Conservation (phyloP, 2,888 invertebrate species). For the Ommatoiulus sabulosus region DNA sequence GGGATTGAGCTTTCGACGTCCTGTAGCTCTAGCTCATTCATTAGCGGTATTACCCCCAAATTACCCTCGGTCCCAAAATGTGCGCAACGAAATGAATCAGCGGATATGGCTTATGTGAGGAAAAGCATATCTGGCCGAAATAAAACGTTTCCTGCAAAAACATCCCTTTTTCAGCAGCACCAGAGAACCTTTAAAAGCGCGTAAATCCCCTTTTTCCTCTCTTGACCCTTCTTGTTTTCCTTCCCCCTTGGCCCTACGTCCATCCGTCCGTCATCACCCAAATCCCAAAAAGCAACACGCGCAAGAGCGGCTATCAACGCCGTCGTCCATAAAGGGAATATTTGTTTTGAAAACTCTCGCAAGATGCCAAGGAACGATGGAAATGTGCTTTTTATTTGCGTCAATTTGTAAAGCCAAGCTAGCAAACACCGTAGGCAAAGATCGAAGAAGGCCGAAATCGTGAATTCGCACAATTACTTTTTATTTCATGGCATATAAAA, state of each 20-base stretch:
- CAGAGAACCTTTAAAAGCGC: neutral
- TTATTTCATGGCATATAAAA: neutral
- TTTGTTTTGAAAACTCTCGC: neutral
- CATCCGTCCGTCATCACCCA: slow-evolving; percentile 9
- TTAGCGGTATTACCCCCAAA: slow-evolving; percentile 15
- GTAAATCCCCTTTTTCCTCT: neutral
- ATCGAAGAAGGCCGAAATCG: neutral
- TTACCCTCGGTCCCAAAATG: neutral
- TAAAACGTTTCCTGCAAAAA: slow-evolving; percentile 17
- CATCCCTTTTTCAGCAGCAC: slow-evolving; percentile 14
- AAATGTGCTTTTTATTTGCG: neutral
- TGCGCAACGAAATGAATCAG: neutral
- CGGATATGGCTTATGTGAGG: neutral
- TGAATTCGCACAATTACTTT: slow-evolving; percentile 1
- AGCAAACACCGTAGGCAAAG: neutral
- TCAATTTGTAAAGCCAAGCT: neutral
- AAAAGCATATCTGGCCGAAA: neutral
- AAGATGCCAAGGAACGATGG: neutral
- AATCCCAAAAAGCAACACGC: slow-evolving; percentile 3
- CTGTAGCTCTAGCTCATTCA: slow-evolving; percentile 5
- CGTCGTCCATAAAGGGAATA: neutral
- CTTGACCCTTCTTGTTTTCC: neutral
- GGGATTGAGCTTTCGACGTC: neutral
- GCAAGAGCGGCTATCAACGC: neutral
- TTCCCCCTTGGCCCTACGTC: neutral